phyloP scores from a whole-genome alignment of 1,140 invertebrate species.

The Bombus superbus region DNA sequence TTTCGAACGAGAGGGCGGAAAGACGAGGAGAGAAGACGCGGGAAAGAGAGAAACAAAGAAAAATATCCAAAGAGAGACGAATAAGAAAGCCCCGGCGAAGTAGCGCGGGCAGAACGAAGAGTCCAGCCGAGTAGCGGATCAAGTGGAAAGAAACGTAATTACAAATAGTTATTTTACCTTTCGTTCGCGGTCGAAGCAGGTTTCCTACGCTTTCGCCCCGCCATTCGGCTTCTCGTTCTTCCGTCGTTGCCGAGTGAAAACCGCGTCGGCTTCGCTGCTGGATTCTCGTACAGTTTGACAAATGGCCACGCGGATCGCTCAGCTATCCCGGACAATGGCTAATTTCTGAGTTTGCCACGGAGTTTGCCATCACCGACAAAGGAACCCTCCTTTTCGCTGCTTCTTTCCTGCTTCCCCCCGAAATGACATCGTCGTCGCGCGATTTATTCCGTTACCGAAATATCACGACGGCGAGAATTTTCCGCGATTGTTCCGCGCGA shows the following conservation, averaged over 20 bases:
- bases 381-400: not conserved
- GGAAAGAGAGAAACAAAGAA: not conserved
- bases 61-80: not conserved
- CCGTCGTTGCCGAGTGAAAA: conserved; percentile 25
- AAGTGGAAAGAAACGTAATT: conserved; percentile 70
- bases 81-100: not conserved
- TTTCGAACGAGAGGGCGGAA: not conserved
- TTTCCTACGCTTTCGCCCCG: conserved; percentile 17
- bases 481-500: too few species aligned
- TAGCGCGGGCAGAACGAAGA: not conserved
- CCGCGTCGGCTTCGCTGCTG: not conserved
- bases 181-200: conserved; percentile 46
- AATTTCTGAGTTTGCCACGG: not conserved
- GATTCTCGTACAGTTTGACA: conserved; percentile 34
- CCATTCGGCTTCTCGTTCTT: conserved; percentile 27
- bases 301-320: conserved; percentile 29
- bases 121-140: conserved; percentile 38
- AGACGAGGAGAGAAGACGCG: not conserved
- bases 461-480: too few species aligned
- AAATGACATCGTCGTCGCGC: not conserved
- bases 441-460: not conserved
- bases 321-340: not conserved
- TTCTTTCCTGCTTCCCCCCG: not conserved
- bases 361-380: not conserved
- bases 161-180: conserved; percentile 66